A percentile compares a stretch with the other conserved stretches of the same genome.
Evolutionary conservation across 2,113 vertebrate genomes (phyloP).

Genomic region (Australoheros scitulus): DNA sequence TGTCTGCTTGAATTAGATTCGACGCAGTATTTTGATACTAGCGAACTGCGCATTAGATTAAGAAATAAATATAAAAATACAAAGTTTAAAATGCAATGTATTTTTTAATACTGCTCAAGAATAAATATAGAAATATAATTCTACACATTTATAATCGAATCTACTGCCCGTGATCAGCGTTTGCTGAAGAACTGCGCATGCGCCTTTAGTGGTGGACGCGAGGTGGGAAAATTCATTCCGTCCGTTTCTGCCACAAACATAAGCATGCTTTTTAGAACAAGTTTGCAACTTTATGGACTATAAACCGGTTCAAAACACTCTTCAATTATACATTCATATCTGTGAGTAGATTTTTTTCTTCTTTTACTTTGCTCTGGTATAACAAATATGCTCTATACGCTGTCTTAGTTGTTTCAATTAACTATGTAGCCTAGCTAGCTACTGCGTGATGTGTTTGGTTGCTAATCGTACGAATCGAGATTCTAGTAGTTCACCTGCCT

Average conservation of each 20-base stretch:
- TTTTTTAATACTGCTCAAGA: no score
- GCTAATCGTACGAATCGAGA: not conserved
- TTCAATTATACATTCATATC: not conserved
- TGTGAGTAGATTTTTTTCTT: conserved; percentile 31
- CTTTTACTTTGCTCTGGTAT: not conserved
- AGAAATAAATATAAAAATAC: not conserved
- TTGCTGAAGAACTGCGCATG: conserved; percentile 44
- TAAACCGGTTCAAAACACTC: not conserved
- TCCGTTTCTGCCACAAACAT: not conserved
- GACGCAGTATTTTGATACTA: not conserved
- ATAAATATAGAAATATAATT: not conserved
- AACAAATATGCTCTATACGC: not conserved
- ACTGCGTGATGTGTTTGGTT: not conserved
- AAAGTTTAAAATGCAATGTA: accelerated
- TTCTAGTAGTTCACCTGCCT: not conserved
- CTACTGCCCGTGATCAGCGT: not conserved
- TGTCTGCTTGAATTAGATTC: conserved; percentile 47
- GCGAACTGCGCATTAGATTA: not conserved
- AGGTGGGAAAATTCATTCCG: conserved; percentile 62
- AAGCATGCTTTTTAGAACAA: conserved; percentile 28
- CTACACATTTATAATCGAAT: conserved; percentile 41
- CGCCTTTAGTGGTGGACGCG: not conserved
- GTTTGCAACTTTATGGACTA: not conserved
- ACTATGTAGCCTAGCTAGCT: conserved; percentile 9
- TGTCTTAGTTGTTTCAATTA: not conserved